Evolutionary conservation across 2,888 invertebrate species (phyloP).

Genomic region (Geotrupes spiniger): DNA sequence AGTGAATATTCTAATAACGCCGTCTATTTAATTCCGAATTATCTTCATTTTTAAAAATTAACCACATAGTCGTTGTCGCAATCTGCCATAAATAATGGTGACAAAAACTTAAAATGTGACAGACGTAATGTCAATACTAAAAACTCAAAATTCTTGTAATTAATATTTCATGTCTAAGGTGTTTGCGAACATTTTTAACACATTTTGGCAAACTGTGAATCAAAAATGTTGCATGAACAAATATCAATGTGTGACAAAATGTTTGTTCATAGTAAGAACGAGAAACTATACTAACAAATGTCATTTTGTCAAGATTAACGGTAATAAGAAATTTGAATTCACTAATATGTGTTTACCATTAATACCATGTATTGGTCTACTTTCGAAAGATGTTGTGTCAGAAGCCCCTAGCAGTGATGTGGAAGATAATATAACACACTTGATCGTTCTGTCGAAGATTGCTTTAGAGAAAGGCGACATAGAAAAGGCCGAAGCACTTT

Average conservation of each 20-base stretch:
- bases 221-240: slow-evolving; percentile 3
- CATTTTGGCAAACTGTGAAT: background rate
- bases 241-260: background rate
- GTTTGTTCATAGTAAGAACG: too few relatives aligned
- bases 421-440: slow-evolving; percentile 46
- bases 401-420: slow-evolving; percentile 33
- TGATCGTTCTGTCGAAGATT: slow-evolving; percentile 43
- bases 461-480: slow-evolving; percentile 45
- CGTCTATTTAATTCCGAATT: too few relatives aligned
- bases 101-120: too few relatives aligned
- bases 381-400: slow-evolving; percentile 5
- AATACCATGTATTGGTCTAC: slow-evolving; percentile 5
- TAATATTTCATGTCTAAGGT: slow-evolving; percentile 18
- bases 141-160: slow-evolving; percentile 21
- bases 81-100: too few relatives aligned
- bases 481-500: slow-evolving; percentile 45
- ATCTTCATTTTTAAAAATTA: too few relatives aligned
- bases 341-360: background rate
- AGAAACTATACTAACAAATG: too few relatives aligned
- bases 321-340: background rate
- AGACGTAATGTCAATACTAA: background rate
- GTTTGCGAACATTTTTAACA: too few relatives aligned
- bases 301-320: background rate
- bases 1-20: too few relatives aligned
- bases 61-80: too few relatives aligned